phyloP scores from a whole-genome alignment of 2,888 invertebrate genomes.

The Leucozona laternaria region DNA sequence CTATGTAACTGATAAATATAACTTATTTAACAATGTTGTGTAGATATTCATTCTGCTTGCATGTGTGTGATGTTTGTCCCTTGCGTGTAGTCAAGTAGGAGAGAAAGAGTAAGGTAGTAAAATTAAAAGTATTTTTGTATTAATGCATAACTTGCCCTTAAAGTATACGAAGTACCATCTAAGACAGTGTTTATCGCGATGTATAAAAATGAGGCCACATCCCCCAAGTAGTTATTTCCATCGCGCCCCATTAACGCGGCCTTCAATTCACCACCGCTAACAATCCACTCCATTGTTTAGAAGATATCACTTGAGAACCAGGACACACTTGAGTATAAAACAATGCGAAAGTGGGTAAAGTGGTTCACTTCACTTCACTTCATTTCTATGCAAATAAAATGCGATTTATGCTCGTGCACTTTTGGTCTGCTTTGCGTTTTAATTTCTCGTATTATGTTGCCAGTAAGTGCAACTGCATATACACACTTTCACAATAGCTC shows the following conservation, averaged over 20 bases:
- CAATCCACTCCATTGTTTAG: slow-evolving; percentile 24
- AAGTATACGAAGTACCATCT: not conserved
- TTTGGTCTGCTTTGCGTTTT: slow-evolving; percentile 72
- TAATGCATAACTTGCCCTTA: not conserved
- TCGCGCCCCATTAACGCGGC: slow-evolving; percentile 26
- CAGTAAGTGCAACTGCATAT: slow-evolving; percentile 34
- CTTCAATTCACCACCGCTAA: slow-evolving; percentile 8
- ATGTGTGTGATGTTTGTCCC: no score
- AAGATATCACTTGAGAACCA: slow-evolving; percentile 53
- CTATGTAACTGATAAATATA: no score
- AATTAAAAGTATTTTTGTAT: no score
- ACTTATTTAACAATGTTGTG: no score
- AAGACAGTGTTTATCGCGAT: no score
- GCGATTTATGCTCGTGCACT: slow-evolving; percentile 74
- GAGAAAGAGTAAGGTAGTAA: no score
- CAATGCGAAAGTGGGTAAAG: slow-evolving; percentile 74
- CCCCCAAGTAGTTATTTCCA: not conserved
- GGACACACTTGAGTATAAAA: slow-evolving; percentile 62
- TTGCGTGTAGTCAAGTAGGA: no score
- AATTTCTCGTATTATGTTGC: slow-evolving; percentile 64
- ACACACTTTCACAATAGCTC: slow-evolving; percentile 42
- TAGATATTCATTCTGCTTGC: no score
- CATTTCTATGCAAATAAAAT: slow-evolving; percentile 71
- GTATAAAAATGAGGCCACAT: not conserved
- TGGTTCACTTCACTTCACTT: slow-evolving; percentile 72